Conservation (phyloP, 2,888 invertebrate genomes). For the Euzetes globulus region DNA sequence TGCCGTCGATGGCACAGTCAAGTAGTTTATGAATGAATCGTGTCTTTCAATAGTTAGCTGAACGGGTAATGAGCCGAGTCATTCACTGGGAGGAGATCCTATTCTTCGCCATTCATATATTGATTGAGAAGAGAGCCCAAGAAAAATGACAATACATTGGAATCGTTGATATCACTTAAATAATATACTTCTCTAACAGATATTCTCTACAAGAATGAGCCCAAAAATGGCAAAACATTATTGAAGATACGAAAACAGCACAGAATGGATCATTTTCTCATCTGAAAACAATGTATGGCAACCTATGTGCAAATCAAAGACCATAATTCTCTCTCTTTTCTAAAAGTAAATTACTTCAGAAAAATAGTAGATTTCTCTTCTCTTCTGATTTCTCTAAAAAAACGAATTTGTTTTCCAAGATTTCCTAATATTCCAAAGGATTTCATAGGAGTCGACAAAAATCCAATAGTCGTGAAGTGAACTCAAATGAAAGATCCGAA, state of each 20-base stretch:
- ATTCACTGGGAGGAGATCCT: conserved; percentile 18
- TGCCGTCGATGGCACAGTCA: background rate
- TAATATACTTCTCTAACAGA: background rate
- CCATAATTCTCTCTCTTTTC: background rate
- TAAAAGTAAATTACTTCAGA: background rate
- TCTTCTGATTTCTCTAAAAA: background rate
- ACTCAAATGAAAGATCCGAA: background rate
- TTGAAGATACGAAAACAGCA: background rate
- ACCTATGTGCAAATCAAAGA: background rate
- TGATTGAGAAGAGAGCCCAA: background rate
- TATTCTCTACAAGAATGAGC: background rate
- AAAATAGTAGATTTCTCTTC: background rate
- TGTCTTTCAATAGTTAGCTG: conserved; percentile 10
- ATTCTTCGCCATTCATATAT: background rate
- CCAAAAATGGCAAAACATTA: background rate
- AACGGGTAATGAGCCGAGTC: conserved; percentile 18
- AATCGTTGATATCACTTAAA: background rate
- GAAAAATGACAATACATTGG: background rate
- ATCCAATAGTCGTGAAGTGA: too few relatives aligned
- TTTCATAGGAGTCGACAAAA: too few relatives aligned
- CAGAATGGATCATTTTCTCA: background rate
- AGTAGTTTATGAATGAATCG: conserved; percentile 11
- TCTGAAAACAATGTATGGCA: background rate
- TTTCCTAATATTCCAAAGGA: too few relatives aligned
- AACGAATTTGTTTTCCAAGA: too few relatives aligned